A percentile compares a stretch with the other conserved stretches of the same genome.
phyloP scores from a whole-genome alignment of 2,888 invertebrate species.

The Cataglyphis albicans region DNA sequence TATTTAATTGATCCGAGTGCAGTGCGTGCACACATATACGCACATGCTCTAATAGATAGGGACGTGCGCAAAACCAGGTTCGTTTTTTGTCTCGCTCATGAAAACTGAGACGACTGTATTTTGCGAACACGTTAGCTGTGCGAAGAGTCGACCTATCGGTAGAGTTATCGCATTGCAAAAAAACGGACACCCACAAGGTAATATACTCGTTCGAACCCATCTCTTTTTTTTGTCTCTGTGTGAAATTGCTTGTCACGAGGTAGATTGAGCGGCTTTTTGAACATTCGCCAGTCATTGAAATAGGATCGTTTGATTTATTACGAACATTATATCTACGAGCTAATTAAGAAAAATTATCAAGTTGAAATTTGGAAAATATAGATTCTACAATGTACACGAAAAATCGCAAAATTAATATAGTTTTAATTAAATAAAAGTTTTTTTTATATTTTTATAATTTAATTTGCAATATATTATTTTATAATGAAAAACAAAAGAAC shows the following conservation, averaged over 20 bases:
- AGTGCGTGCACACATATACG: slow-evolving; percentile 25
- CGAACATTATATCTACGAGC: background rate
- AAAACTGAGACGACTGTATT: slow-evolving; percentile 68
- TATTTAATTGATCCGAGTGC: slow-evolving; percentile 67
- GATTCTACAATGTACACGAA: background rate
- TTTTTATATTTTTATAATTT: background rate
- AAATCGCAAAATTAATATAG: background rate
- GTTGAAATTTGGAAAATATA: background rate
- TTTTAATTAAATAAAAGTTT: background rate
- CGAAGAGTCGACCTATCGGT: slow-evolving; percentile 13
- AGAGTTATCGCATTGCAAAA: slow-evolving; percentile 52
- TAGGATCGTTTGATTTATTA: background rate
- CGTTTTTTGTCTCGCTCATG: slow-evolving; percentile 50
- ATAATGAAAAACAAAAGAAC: background rate
- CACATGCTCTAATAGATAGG: background rate
- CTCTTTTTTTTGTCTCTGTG: background rate
- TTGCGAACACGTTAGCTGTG: slow-evolving; percentile 40
- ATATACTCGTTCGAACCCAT: background rate
- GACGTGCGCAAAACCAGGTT: slow-evolving; percentile 18
- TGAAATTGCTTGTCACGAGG: background rate
- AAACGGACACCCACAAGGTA: slow-evolving; percentile 21
- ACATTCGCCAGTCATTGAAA: background rate
- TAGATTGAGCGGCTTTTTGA: background rate
- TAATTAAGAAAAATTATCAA: background rate
- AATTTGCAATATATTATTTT: background rate